phyloP scores from a whole-genome alignment of 2,888 invertebrate species.

The Pollenia amentaria region DNA sequence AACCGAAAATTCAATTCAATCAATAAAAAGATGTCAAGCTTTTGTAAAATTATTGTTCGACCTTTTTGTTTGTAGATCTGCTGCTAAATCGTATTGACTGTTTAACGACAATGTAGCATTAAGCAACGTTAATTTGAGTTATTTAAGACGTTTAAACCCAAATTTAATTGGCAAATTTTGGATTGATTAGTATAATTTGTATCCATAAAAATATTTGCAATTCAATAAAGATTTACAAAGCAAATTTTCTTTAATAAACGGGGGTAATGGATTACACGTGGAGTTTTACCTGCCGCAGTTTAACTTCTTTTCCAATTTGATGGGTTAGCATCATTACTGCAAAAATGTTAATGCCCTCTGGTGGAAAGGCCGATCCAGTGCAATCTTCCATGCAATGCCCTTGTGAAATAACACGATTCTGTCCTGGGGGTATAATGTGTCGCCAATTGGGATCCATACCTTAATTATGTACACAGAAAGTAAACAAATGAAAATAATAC shows the following conservation, averaged over 20 bases:
- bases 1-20: not conserved
- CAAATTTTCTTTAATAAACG: too few relatives aligned
- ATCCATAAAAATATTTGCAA: too few relatives aligned
- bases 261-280: too few relatives aligned
- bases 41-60: not conserved
- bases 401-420: conserved; percentile 87
- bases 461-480: conserved; percentile 71
- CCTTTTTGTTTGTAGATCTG: not conserved
- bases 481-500: conserved; percentile 4
- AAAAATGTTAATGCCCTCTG: conserved; percentile 87
- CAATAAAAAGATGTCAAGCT: conserved; percentile 12
- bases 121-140: not conserved
- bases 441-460: conserved; percentile 89
- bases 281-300: conserved; percentile 85
- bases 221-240: too few relatives aligned
- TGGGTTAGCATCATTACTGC: conserved; percentile 88
- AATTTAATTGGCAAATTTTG: not conserved
- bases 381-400: conserved; percentile 86
- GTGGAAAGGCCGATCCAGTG: conserved; percentile 87
- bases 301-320: conserved; percentile 87
- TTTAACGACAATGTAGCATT: not conserved
- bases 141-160: not conserved
- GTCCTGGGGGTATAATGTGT: conserved; percentile 89
- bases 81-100: conserved; percentile 20
- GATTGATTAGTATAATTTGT: not conserved